Conservation (phyloP, 2,113 vertebrate genomes). For the Cynoglossus semilaevis region DNA sequence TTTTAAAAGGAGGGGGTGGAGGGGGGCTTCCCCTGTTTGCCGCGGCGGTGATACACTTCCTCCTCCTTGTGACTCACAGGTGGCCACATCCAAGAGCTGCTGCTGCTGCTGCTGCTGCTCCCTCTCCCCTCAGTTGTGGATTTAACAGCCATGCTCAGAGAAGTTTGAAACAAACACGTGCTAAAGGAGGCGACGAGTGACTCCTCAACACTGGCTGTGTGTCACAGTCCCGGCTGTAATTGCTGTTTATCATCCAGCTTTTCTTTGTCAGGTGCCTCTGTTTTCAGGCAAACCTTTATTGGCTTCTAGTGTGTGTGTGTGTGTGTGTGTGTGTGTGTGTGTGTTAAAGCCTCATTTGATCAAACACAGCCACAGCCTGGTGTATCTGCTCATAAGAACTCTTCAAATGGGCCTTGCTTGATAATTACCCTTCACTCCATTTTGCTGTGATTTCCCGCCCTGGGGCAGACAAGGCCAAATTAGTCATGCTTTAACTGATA, state of each 20-base stretch:
- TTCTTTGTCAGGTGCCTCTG: slow-evolving; percentile 44
- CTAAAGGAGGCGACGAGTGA: slow-evolving; percentile 50
- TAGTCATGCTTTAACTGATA: slow-evolving; percentile 57
- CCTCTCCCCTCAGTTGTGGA: slow-evolving; percentile 17
- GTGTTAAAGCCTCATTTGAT: slow-evolving; percentile 22
- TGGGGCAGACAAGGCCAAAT: slow-evolving; percentile 48
- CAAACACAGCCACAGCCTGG: slow-evolving; percentile 24
- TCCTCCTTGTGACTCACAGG: slow-evolving; percentile 38
- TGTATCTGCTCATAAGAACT: slow-evolving; percentile 28
- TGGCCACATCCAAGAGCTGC: slow-evolving; percentile 31
- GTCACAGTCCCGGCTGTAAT: slow-evolving; percentile 44
- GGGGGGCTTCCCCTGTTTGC: slow-evolving; percentile 2
- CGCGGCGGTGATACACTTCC: neutral
- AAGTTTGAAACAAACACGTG: slow-evolving; percentile 48
- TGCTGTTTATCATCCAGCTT: slow-evolving; percentile 53
- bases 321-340: too few relatives aligned
- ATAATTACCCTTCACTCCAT: slow-evolving; percentile 50
- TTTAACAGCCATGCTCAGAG: slow-evolving; percentile 45
- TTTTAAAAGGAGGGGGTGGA: slow-evolving; percentile 4
- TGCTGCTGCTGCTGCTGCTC: neutral
- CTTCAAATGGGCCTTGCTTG: slow-evolving; percentile 21
- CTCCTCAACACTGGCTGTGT: slow-evolving; percentile 31
- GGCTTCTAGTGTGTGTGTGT: too few relatives aligned
- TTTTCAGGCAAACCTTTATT: slow-evolving; percentile 24
- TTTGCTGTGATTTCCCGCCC: slow-evolving; percentile 56